A percentile compares a stretch with the other conserved stretches of the same genome.
phyloP scores from a whole-genome alignment of 1,140 invertebrate genomes.

The Euwallacea similis region DNA sequence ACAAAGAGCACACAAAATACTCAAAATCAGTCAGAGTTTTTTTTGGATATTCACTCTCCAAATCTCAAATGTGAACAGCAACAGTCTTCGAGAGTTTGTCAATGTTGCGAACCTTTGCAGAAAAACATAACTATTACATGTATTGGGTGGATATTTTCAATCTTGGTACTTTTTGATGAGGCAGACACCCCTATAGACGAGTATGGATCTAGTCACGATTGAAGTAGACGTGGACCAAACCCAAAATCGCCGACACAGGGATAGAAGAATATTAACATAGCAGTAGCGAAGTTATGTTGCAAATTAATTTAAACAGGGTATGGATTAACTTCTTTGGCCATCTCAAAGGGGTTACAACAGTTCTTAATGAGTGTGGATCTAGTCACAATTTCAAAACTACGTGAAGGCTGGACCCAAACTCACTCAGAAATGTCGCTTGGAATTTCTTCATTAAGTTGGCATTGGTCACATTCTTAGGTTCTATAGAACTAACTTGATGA shows the following conservation, averaged over 20 bases:
- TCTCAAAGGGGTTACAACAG: conserved; percentile 16
- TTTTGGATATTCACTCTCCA: no score
- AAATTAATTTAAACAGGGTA: no score
- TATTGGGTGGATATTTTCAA: no score
- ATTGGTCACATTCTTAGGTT: neutral
- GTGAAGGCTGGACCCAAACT: conserved; percentile 72
- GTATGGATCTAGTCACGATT: conserved; percentile 83
- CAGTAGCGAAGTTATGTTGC: neutral
- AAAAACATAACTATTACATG: neutral
- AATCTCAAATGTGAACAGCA: no score
- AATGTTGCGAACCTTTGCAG: neutral
- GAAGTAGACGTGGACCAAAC: conserved; percentile 70
- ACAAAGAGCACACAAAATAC: no score
- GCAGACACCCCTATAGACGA: conserved; percentile 66
- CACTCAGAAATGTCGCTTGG: conserved; percentile 57
- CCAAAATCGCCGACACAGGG: conserved; percentile 72
- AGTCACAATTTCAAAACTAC: conserved; percentile 68
- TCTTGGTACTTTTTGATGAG: neutral
- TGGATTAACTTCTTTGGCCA: neutral
- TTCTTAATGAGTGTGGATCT: conserved; percentile 85
- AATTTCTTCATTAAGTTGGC: conserved; percentile 5
- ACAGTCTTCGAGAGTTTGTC: neutral
- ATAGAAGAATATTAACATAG: conserved; percentile 9
- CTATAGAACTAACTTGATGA: neutral
- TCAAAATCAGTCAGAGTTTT: no score